Evolutionary conservation across 2,113 vertebrate genomes (phyloP).

Genomic region (Pipa parva): DNA sequence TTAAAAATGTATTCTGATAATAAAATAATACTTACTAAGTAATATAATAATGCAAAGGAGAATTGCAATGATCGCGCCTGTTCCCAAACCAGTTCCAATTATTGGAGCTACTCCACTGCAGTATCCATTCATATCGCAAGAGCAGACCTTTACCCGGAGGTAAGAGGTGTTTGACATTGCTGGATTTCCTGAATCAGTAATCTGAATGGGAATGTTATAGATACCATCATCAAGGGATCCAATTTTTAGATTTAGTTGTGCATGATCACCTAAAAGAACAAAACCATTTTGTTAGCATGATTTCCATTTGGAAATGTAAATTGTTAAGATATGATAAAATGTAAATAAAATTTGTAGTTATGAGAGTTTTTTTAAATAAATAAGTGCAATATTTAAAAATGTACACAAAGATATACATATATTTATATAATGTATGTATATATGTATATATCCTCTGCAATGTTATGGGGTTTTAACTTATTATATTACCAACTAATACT

Average conservation of each 20-base stretch:
- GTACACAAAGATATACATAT: too few relatives aligned
- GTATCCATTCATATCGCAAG: constrained; percentile 88
- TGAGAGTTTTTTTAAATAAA: too few relatives aligned
- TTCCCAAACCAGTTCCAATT: constrained; percentile 86
- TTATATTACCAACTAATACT: too few relatives aligned
- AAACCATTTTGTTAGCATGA: neutral
- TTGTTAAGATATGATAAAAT: too few relatives aligned
- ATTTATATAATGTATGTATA: too few relatives aligned
- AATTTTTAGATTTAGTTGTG: constrained; percentile 84
- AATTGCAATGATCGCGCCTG: constrained; percentile 92
- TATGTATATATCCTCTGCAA: too few relatives aligned
- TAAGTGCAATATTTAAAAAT: too few relatives aligned
- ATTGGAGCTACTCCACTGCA: constrained; percentile 89
- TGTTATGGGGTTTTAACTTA: too few relatives aligned
- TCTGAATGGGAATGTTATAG: constrained; percentile 88
- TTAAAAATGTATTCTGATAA: too few relatives aligned
- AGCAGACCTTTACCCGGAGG: constrained; percentile 91
- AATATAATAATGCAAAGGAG: constrained; percentile 96
- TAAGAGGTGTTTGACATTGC: constrained; percentile 88
- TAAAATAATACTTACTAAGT: constrained; percentile 78
- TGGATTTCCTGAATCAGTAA: constrained; percentile 94
- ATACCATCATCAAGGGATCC: constrained; percentile 87
- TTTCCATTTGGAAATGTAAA: too few relatives aligned
- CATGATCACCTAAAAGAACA: constrained; percentile 77
- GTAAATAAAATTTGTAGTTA: too few relatives aligned